Evolutionary conservation across 2,113 vertebrate species (phyloP), one percentile per base, ranked within the genome.

Genomic region (Pongo abelii): DNA sequence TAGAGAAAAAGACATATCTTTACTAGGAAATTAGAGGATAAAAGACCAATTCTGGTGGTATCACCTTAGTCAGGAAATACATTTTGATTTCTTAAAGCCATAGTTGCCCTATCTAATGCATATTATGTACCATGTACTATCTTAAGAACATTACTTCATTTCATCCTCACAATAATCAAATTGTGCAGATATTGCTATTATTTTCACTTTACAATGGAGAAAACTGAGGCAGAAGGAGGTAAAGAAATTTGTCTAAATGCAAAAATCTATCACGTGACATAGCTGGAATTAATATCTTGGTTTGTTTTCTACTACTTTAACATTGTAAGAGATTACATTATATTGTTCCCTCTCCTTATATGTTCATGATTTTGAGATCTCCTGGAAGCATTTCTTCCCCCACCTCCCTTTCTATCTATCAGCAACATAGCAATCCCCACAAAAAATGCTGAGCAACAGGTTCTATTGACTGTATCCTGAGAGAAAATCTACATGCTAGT

Each of bases 61-160:
- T n/a, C 11, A 84, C 48, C 7, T 88, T 7, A 30, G 13, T 70
- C 0, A 5, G 59, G 61, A 97, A 87, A 43, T 48, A 69, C 20
- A n/a, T 57, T 85, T 87, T 77, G 27, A 92, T 91, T 61, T 88
- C 67, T 48, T 90, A 93, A 95, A 94, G 46, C 7, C 48, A 46
- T 17, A 64, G 22, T 38, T 80, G 7, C 8, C 46, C 40, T 79
- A 64, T 43, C 3, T 25, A 89, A 61, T 70, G 18, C 13, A 35
- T 32, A 16, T 72, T 69, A 87, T 48, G 22, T 75, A 32, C 8
- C 6, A n/a, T 13, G 30, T 87, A 57, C 35, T 77, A 2, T 74
- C 88, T 48, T 74, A 38, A 78, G 32, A 64, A 48, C 12, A 18
- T 50, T 59, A 59, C 14, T 78, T 93, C 27, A 55, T 79, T 80